A percentile compares a stretch with the other conserved stretches of the same genome.
phyloP scores from a whole-genome alignment of 2,888 invertebrate genomes.

The Pseudococcus viburni region DNA sequence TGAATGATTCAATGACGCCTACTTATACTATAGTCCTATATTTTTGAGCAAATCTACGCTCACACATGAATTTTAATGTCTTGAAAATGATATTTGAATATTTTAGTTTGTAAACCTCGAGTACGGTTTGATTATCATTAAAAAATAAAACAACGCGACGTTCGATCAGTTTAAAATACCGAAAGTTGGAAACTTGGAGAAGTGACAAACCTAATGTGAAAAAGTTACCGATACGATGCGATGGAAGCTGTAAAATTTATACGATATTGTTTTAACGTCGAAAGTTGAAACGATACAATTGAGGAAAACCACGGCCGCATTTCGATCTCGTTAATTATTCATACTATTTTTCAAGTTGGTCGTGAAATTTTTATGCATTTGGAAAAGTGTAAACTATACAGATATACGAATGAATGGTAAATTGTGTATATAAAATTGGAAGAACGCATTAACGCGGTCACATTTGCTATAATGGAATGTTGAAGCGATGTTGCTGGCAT shows the following conservation, averaged over 20 bases:
- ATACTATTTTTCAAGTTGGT: conserved; percentile 6
- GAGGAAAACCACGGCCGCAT: conserved; percentile 7
- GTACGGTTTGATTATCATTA: neutral
- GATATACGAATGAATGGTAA: neutral
- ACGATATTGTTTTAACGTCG: neutral
- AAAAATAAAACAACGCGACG: neutral
- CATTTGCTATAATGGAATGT: conserved; percentile 27
- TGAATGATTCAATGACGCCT: too few relatives aligned
- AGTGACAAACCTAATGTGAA: neutral
- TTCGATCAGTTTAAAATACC: neutral
- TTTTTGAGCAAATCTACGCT: too few relatives aligned
- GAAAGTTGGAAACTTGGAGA: neutral
- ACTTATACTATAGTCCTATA: too few relatives aligned
- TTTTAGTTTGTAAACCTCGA: too few relatives aligned
- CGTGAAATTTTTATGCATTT: conserved; percentile 9
- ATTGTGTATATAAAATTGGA: neutral
- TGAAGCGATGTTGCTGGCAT: neutral
- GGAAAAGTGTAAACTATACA: neutral
- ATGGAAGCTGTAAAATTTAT: neutral
- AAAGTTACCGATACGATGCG: conserved; percentile 6
- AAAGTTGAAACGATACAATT: conserved; percentile 7
- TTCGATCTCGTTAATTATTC: conserved; percentile 4
- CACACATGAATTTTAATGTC: too few relatives aligned
- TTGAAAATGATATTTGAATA: too few relatives aligned
- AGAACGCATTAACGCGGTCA: conserved; percentile 37